Conservation (phyloP, 2,113 vertebrate genomes). For the Leptobrachium leishanense region DNA sequence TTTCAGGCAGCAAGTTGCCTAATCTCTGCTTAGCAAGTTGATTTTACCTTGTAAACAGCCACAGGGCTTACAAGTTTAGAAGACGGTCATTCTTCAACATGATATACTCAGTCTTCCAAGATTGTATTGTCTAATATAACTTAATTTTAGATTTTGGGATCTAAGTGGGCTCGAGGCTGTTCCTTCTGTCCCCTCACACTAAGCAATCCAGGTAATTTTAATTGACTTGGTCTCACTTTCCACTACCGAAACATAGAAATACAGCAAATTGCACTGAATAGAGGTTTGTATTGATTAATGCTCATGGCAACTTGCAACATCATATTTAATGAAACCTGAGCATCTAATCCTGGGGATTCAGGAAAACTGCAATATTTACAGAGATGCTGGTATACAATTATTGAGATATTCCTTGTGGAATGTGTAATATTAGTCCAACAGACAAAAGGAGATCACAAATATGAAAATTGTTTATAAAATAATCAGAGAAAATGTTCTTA, state of each 20-base stretch:
- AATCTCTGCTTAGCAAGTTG: conserved; percentile 47
- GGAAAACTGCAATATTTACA: conserved; percentile 28
- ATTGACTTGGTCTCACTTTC: conserved; percentile 18
- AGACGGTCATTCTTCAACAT: conserved; percentile 46
- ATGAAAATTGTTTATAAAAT: too few relatives aligned
- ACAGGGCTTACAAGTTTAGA: conserved; percentile 44
- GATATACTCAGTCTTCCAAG: conserved; percentile 43
- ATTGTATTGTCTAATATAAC: conserved; percentile 48
- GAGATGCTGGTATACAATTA: conserved; percentile 35
- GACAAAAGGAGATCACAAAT: conserved; percentile 13
- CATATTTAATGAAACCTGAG: conserved; percentile 28
- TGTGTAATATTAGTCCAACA: conserved; percentile 36
- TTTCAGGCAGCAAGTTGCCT: conserved; percentile 44
- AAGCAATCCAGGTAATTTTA: conserved; percentile 7
- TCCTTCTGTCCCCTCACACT: conserved; percentile 20
- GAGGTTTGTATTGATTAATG: conserved; percentile 4
- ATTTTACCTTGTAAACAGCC: conserved; percentile 50
- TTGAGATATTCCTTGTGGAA: conserved; percentile 37
- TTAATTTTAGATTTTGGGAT: conserved; percentile 40
- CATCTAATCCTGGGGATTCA: conserved; percentile 40
- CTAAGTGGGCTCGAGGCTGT: conserved; percentile 9
- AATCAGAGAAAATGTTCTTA: too few relatives aligned
- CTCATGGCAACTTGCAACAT: conserved; percentile 19
- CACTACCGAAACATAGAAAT: not conserved
- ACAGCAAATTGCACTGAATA: conserved; percentile 38